A percentile compares a stretch with the other conserved stretches of the same genome.
phyloP scores from a whole-genome alignment of 2,797 vertebrate species.

The Typhlichthys subterraneus region DNA sequence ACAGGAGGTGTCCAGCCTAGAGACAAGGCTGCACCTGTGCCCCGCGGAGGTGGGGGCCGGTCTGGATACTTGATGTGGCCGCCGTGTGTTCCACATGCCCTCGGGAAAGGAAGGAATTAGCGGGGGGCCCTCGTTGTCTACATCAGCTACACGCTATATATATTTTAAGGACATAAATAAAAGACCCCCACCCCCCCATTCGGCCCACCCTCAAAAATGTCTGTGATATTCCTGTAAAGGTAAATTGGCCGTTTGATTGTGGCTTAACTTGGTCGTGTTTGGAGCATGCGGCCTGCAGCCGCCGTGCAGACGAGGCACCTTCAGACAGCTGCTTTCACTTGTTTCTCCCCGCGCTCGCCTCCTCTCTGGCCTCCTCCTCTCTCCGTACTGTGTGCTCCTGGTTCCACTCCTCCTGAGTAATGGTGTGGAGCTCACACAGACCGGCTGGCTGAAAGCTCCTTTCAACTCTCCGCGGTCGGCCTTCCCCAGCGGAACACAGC shows the following conservation, averaged over 20 bases:
- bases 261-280: constrained; percentile 58
- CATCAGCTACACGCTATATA: constrained; percentile 62
- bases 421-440: constrained; percentile 79
- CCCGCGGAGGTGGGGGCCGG: constrained; percentile 29
- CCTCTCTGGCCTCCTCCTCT: constrained; percentile 39
- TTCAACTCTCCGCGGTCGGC: constrained; percentile 69
- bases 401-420: constrained; percentile 88
- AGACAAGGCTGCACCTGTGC: constrained; percentile 65
- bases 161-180: constrained; percentile 59
- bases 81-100: constrained; percentile 46
- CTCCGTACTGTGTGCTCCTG: constrained; percentile 65
- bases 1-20: constrained; percentile 38
- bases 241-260: constrained; percentile 73
- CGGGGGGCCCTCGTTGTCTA: constrained; percentile 67
- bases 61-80: constrained; percentile 68
- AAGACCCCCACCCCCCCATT: constrained; percentile 14
- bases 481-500: constrained; percentile 39
- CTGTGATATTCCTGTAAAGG: constrained; percentile 74
- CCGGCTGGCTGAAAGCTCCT: constrained; percentile 71
- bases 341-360: constrained; percentile 14
- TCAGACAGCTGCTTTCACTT: constrained; percentile 86
- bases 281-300: constrained; percentile 51
- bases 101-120: constrained; percentile 66
- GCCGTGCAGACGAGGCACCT: constrained; percentile 75
- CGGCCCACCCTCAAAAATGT: constrained; percentile 49